Percentiles rank a stretch among this genome's conserved stretches.
phyloP scores from a whole-genome alignment of 2,888 invertebrate species.

The Pandemis cinnamomeana region DNA sequence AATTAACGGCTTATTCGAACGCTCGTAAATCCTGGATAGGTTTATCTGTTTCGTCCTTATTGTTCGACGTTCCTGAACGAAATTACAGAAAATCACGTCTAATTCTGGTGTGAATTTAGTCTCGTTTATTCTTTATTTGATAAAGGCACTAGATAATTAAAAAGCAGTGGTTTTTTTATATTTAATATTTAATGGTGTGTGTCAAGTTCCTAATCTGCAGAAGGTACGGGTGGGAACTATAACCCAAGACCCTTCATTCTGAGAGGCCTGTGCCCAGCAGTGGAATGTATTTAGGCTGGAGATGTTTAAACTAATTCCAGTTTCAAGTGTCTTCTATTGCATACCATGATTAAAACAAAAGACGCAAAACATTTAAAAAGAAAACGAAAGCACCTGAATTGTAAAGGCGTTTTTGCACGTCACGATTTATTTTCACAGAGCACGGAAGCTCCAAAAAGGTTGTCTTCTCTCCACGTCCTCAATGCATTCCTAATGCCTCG shows the following conservation, averaged over 20 bases:
- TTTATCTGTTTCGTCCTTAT: slow-evolving; percentile 26
- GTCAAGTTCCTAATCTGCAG: too few relatives aligned
- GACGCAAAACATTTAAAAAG: neutral
- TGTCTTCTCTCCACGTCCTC: neutral
- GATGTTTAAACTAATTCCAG: too few relatives aligned
- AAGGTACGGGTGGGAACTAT: too few relatives aligned
- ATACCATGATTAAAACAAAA: neutral
- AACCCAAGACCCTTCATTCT: too few relatives aligned
- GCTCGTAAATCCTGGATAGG: slow-evolving; percentile 37
- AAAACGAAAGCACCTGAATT: neutral
- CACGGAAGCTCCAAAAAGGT: neutral
- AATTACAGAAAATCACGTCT: slow-evolving; percentile 4
- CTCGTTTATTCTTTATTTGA: too few relatives aligned
- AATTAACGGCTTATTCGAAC: slow-evolving; percentile 37
- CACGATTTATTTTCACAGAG: neutral
- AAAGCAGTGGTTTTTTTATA: too few relatives aligned
- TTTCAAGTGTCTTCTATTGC: neutral
- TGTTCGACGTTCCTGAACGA: slow-evolving; percentile 6
- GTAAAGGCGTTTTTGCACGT: slow-evolving; percentile 2
- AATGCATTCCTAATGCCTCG: slow-evolving; percentile 29
- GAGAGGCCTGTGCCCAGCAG: too few relatives aligned
- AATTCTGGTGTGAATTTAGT: neutral
- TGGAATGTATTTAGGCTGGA: too few relatives aligned
- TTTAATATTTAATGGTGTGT: too few relatives aligned
- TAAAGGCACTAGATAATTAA: too few relatives aligned